These are phyloP conservation scores for Micrastur ruficollis DNA, from an alignment of 2,797 vertebrate genomes.

Conservation along the genomic window DNA sequence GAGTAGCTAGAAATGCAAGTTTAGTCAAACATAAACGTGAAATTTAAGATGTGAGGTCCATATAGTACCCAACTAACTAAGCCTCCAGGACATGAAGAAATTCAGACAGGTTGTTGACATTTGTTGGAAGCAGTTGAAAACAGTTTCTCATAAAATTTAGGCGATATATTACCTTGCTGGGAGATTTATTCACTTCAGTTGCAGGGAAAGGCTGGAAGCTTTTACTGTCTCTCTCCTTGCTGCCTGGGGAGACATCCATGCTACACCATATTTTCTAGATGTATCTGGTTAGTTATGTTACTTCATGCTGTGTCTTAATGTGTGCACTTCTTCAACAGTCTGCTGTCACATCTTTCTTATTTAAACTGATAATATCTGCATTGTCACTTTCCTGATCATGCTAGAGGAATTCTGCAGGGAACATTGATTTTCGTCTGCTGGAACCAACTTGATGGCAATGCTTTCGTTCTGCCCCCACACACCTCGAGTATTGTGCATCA, in stretches of 20 bases:
- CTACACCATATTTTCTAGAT: not conserved
- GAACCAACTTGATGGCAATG: not conserved
- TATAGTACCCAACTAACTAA: not conserved
- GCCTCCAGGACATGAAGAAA: not conserved
- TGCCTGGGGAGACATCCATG: not conserved
- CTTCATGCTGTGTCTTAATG: not conserved
- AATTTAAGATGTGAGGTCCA: not conserved
- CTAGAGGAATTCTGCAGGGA: not conserved
- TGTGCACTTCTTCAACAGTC: not conserved
- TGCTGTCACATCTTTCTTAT: not conserved
- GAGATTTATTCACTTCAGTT: not conserved
- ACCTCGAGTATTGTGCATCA: not conserved
- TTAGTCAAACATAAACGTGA: not conserved
- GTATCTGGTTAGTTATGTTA: not conserved
- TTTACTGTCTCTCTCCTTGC: not conserved
- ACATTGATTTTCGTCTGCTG: not conserved
- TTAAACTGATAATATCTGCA: not conserved
- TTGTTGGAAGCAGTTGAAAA: not conserved
- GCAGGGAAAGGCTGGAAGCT: not conserved
- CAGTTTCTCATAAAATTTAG: not conserved
- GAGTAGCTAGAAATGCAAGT: not conserved
- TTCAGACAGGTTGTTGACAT: not conserved
- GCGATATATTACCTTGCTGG: not conserved
- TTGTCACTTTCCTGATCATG: not conserved
- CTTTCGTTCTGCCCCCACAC: not conserved